A percentile compares a stretch with the other conserved stretches of the same genome.
These are phyloP conservation scores for Augochlorella aurata DNA, from an alignment of 2,888 invertebrate genomes.

Conservation along the genomic window DNA sequence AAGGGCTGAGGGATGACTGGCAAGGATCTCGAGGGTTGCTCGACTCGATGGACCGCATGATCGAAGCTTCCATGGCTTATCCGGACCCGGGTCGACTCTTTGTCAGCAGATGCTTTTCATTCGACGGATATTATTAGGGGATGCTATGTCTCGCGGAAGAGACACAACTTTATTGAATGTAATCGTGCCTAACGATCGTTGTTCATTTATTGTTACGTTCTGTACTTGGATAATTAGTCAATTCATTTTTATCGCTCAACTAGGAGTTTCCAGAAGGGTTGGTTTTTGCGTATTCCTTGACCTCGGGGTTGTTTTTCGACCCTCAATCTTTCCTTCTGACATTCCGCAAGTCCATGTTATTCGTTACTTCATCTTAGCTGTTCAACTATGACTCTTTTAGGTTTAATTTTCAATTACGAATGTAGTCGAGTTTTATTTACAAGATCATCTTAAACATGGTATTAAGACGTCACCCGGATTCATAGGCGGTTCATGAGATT, in stretches of 20 bases:
- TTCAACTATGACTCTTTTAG: too few relatives aligned
- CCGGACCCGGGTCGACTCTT: background rate
- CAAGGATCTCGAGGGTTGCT: conserved; percentile 49
- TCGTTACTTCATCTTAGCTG: too few relatives aligned
- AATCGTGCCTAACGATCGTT: background rate
- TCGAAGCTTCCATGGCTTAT: conserved; percentile 49
- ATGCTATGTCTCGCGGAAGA: background rate
- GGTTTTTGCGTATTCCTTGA: background rate
- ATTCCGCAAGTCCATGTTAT: too few relatives aligned
- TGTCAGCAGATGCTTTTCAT: background rate
- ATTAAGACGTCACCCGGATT: too few relatives aligned
- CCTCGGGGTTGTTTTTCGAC: background rate
- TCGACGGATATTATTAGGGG: conserved; percentile 1
- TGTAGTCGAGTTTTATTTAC: too few relatives aligned
- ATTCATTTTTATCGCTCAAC: background rate
- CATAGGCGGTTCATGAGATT: too few relatives aligned
- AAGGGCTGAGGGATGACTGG: conserved; percentile 33
- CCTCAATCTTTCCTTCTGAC: background rate
- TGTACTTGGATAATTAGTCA: background rate
- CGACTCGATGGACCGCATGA: conserved; percentile 55
- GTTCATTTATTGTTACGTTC: background rate
- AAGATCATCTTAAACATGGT: too few relatives aligned
- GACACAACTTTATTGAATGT: conserved; percentile 8
- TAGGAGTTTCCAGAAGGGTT: background rate
- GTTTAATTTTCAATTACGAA: too few relatives aligned